Percentiles rank a stretch among this genome's conserved stretches.
phyloP scores from a whole-genome alignment of 2,888 invertebrate species.

The Philhelius pedissequus region DNA sequence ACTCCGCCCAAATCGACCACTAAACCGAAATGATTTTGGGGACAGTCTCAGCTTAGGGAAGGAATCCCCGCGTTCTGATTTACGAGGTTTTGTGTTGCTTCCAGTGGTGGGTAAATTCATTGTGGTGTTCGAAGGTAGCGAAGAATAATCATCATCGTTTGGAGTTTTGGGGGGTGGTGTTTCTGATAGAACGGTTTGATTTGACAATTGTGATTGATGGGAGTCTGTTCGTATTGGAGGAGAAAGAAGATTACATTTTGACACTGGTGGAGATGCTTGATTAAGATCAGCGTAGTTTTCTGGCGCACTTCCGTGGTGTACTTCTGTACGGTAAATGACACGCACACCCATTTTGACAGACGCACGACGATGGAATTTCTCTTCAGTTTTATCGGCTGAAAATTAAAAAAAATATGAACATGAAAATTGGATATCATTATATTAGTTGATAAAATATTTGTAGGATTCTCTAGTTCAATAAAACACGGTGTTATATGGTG shows the following conservation, averaged over 20 bases:
- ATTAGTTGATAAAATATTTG: too few species aligned
- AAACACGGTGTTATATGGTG: too few species aligned
- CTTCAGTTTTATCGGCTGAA: constrained; percentile 90
- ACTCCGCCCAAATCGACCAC: constrained; percentile 77
- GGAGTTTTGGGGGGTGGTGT: constrained; percentile 5
- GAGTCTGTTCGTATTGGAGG: constrained; percentile 17
- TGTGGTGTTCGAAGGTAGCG: background rate
- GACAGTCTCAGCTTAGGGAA: constrained; percentile 77
- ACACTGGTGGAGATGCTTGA: constrained; percentile 72
- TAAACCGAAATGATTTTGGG: constrained; percentile 77
- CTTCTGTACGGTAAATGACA: constrained; percentile 84
- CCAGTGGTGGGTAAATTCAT: background rate
- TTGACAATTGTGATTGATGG: constrained; percentile 17
- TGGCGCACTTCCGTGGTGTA: constrained; percentile 71
- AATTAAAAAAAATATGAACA: background rate
- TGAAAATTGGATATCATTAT: too few species aligned
- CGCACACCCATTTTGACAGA: constrained; percentile 92
- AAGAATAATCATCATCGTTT: constrained; percentile 1
- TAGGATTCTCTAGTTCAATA: too few species aligned
- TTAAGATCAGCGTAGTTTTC: constrained; percentile 74
- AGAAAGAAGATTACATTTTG: constrained; percentile 60
- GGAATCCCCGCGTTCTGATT: constrained; percentile 77
- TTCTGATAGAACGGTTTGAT: constrained; percentile 29
- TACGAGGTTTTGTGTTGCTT: constrained; percentile 69
- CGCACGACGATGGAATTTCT: constrained; percentile 88